phyloP scores from a whole-genome alignment of 2,797 vertebrate genomes.

The Pipistrellus pipistrellus region DNA sequence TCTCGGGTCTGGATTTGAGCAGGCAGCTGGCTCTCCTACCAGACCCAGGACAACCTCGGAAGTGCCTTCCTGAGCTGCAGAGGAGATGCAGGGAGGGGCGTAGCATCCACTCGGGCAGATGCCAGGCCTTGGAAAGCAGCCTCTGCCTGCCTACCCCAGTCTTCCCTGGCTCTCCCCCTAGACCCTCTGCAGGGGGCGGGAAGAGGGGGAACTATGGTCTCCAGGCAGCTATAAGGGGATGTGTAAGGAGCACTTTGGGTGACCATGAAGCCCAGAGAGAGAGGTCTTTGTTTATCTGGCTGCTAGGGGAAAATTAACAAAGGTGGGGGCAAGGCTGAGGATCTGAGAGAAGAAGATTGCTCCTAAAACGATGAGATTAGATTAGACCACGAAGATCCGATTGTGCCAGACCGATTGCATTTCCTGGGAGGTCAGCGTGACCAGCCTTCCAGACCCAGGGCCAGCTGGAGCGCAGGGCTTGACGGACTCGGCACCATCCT shows the following conservation, averaged over 20 bases:
- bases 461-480: neutral
- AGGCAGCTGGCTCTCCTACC: neutral
- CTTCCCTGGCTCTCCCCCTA: neutral
- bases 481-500: rapidly evolving
- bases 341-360: slow-evolving; percentile 55
- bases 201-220: too few species aligned
- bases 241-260: neutral
- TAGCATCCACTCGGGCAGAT: neutral
- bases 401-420: slow-evolving; percentile 65
- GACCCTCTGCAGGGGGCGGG: neutral
- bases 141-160: neutral
- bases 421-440: slow-evolving; percentile 62
- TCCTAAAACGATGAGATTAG: slow-evolving; percentile 44
- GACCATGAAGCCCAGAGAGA: neutral
- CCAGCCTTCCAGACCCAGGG: slow-evolving; percentile 18
- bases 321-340: neutral
- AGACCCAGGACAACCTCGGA: neutral
- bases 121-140: neutral
- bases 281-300: neutral
- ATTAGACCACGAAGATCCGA: slow-evolving; percentile 60
- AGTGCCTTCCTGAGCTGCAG: neutral
- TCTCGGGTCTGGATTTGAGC: neutral
- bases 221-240: neutral
- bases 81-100: neutral
- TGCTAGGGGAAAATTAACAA: neutral